Evolutionary conservation across 2,888 invertebrate genomes (phyloP).

Genomic region (Dicyrtomina minuta): DNA sequence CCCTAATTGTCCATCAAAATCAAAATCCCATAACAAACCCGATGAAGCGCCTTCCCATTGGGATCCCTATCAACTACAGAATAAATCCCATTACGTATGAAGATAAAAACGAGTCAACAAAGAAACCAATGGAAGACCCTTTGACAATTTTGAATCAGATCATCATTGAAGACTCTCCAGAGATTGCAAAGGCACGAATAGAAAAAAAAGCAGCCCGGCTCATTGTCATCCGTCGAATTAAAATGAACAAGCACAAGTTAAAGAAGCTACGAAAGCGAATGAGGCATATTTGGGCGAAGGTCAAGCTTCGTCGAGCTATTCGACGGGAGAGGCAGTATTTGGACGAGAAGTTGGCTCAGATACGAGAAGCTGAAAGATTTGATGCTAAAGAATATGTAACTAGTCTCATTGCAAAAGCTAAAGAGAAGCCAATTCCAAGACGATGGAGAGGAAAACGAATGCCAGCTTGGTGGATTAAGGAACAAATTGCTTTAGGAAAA

Average conservation of each 20-base stretch:
- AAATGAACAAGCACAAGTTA: constrained; percentile 85
- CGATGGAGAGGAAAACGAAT: constrained; percentile 64
- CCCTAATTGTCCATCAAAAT: too few relatives aligned
- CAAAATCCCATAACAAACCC: too few relatives aligned
- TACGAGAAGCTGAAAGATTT: constrained; percentile 73
- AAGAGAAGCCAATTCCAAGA: constrained; percentile 61
- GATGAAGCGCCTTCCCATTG: not conserved
- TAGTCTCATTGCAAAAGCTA: constrained; percentile 65
- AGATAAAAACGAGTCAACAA: not conserved
- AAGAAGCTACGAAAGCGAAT: constrained; percentile 76
- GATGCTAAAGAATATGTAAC: constrained; percentile 72
- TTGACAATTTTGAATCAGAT: not conserved
- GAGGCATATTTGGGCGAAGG: constrained; percentile 74
- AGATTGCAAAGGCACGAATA: not conserved
- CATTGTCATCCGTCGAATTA: constrained; percentile 74
- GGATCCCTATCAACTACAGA: constrained; percentile 6
- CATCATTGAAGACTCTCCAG: constrained; percentile 20
- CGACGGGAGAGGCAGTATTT: constrained; percentile 78
- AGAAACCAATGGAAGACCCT: constrained; percentile 7
- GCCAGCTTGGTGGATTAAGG: constrained; percentile 57
- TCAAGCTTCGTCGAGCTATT: constrained; percentile 67
- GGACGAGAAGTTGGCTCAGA: constrained; percentile 67
- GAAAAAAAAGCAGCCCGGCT: constrained; percentile 72
- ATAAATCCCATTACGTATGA: not conserved
- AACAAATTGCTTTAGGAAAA: constrained; percentile 19